A percentile compares a stretch with the other conserved stretches of the same genome.
phyloP scores from a whole-genome alignment of 2,113 vertebrate species.

The Psittacus erithacus region DNA sequence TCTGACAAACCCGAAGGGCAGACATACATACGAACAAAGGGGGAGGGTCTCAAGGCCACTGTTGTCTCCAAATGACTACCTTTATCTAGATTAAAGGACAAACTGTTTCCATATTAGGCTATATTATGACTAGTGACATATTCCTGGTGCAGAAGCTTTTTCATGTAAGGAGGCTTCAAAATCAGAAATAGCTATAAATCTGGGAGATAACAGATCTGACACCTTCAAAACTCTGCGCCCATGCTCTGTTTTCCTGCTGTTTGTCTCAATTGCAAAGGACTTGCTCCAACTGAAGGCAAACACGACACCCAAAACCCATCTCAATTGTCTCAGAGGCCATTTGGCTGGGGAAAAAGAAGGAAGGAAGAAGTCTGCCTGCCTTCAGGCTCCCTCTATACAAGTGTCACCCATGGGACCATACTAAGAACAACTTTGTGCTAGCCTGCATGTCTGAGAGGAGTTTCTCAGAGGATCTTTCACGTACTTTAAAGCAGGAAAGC shows the following conservation, averaged over 20 bases:
- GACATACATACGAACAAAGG: neutral
- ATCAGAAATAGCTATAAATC: neutral
- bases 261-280: neutral
- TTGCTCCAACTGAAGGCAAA: neutral
- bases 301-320: neutral
- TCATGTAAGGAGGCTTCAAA: neutral
- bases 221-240: neutral
- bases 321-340: neutral
- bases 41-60: neutral
- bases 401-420: neutral
- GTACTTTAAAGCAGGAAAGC: neutral
- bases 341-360: neutral
- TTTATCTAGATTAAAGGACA: neutral
- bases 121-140: neutral
- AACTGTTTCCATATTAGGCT: neutral
- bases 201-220: neutral
- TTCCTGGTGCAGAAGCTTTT: neutral
- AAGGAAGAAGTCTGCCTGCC: neutral
- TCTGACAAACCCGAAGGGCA: neutral
- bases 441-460: neutral
- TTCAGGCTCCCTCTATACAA: neutral
- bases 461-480: neutral
- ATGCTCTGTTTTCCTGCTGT: neutral
- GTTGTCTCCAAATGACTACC: neutral
- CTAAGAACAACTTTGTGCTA: neutral